Evolutionary conservation across 2,888 invertebrate species (phyloP).

Genomic region (Beris chalybata): DNA sequence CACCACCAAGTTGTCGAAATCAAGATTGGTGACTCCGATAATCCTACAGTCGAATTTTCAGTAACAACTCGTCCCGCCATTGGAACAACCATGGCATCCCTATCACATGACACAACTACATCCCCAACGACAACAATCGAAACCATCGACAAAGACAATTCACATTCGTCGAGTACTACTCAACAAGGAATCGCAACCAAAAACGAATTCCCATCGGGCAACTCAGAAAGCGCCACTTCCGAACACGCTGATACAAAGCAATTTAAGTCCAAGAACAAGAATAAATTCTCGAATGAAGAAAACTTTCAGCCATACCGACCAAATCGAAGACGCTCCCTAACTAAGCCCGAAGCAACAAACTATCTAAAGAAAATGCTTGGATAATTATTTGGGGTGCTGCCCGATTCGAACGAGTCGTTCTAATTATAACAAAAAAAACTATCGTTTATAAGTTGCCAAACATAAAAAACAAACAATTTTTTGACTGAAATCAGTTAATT

Average conservation of each 20-base stretch:
- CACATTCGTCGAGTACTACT: constrained; percentile 1
- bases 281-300: constrained; percentile 53
- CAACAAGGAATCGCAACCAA: not conserved
- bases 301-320: constrained; percentile 55
- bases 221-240: constrained; percentile 28
- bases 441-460: constrained; percentile 29
- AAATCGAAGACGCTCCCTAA: constrained; percentile 54
- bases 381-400: constrained; percentile 43
- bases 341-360: constrained; percentile 55
- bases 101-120: constrained; percentile 34
- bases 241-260: constrained; percentile 22
- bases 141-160: constrained; percentile 1
- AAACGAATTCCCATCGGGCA: constrained; percentile 22
- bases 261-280: constrained; percentile 37
- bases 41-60: constrained; percentile 34
- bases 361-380: constrained; percentile 57
- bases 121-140: constrained; percentile 33
- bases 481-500: constrained; percentile 26
- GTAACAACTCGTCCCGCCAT: constrained; percentile 34
- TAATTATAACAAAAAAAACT: too few relatives aligned
- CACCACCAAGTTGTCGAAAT: constrained; percentile 38
- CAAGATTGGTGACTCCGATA: constrained; percentile 36
- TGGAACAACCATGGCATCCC: constrained; percentile 15
- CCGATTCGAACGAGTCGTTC: too few relatives aligned
- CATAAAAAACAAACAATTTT: constrained; percentile 12